Evolutionary conservation across 2,888 invertebrate species (phyloP), one percentile per base, ranked within the genome.

Genomic region (Chloroclysta siterata): DNA sequence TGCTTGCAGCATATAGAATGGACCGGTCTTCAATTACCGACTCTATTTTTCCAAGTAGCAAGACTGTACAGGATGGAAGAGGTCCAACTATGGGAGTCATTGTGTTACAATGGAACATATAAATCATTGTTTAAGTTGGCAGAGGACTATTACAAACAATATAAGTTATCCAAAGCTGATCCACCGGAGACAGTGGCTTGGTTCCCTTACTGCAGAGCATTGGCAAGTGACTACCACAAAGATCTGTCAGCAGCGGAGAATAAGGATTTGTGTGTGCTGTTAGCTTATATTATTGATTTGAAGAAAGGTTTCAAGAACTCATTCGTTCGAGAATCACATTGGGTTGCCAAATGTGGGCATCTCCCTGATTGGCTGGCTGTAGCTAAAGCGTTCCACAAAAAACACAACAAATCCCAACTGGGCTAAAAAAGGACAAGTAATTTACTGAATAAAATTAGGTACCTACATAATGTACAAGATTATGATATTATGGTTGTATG

Each of bases 1-100:
- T 66, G 68, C 47, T 10, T 70, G 0, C 68, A 66, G 22, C 52
- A 65, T 29, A 60, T 66, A 17, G 61, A 70, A 52, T 70, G 70
- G 70, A 61, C 58, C 6, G 68, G 68, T 3, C 44, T 70, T 13
- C 68, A 70, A 6, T n/a, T 70, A 28, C 68, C 68, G 0, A 14
- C 33, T 33, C 48, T 70, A 47, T 70, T 66, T 36, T 66, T 68
- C 41, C 63, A 60, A 61, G 70, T 68, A 10, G 63, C 48, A 4
- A 14, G 55, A 0, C 48, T 68, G 8, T 70, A 68, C 41, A 13
- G n/a, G 11, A 53, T 68, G 8, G 65, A 66, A 39, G 70, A 54
- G 14, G 54, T 3, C 2, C 11, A 52, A 0, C 22, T 70, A n/a
- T 70, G 66, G 65, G 66, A 70, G 42, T 15, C 14, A 4, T 50